Conservation (phyloP, 2,797 vertebrate species). For the Silurus aristotelis region DNA sequence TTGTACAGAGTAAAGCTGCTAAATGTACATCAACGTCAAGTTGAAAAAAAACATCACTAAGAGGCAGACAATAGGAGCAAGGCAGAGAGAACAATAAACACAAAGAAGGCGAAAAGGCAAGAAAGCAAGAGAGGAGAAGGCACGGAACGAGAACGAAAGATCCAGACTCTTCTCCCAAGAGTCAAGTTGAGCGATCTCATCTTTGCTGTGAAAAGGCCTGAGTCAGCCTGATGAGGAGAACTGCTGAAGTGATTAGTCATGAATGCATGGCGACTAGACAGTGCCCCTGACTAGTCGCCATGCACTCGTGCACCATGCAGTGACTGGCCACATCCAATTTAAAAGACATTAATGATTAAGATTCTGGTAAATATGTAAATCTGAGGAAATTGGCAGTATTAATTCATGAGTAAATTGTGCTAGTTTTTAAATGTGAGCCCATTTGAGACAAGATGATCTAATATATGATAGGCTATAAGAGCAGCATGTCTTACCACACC, state of each 20-base stretch:
- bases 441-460: not conserved
- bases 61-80: not conserved
- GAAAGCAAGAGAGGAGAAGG: not conserved
- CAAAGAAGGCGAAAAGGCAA: no score
- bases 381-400: not conserved
- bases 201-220: not conserved
- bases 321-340: not conserved
- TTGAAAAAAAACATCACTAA: not conserved
- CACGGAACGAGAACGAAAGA: not conserved
- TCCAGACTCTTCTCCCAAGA: not conserved
- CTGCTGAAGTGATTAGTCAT: constrained; percentile 7
- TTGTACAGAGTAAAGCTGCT: not conserved
- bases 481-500: not conserved
- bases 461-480: not conserved
- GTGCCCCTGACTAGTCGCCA: constrained; percentile 2
- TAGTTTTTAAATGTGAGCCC: not conserved
- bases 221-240: constrained; percentile 6
- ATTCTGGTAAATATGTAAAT: not conserved
- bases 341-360: not conserved
- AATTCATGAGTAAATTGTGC: not conserved
- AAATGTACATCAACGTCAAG: not conserved
- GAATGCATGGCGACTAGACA: not conserved
- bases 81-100: not conserved
- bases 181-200: not conserved
- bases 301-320: not conserved